Conservation (phyloP, 2,113 vertebrate species). For the Ammodytes marinus region DNA sequence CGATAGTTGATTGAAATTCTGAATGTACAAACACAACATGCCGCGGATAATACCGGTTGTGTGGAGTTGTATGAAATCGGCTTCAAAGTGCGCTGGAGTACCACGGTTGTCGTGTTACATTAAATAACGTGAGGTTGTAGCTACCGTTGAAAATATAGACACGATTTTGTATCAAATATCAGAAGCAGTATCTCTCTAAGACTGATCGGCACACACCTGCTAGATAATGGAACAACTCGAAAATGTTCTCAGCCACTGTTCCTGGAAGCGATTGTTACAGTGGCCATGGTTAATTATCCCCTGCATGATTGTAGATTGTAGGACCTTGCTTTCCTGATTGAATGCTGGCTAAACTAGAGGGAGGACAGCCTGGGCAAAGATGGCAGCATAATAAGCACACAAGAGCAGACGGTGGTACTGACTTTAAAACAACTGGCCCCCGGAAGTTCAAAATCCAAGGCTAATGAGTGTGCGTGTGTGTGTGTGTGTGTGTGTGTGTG, state of each 20-base stretch:
- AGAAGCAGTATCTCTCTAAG: conserved; percentile 1
- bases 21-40: background rate
- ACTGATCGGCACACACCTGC: conserved; percentile 20
- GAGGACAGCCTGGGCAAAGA: conserved; percentile 41
- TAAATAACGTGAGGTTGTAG: background rate
- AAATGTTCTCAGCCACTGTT: conserved; percentile 15
- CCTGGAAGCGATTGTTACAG: conserved; percentile 32
- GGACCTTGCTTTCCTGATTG: conserved; percentile 43
- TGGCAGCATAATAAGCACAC: conserved; percentile 54
- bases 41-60: no score
- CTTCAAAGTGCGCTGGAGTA: background rate
- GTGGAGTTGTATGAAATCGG: background rate
- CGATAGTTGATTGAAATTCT: background rate
- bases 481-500: background rate
- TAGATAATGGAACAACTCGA: conserved; percentile 6
- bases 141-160: background rate
- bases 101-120: no score
- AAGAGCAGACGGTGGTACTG: background rate
- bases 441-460: conserved; percentile 25
- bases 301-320: conserved; percentile 48
- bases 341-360: conserved; percentile 60
- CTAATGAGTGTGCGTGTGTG: background rate
- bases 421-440: conserved; percentile 43
- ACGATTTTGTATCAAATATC: background rate
- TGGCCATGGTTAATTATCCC: conserved; percentile 37